Base-by-base conservation (phyloP, 2,888 invertebrate genomes). In the Odontothrips loti region DNA sequence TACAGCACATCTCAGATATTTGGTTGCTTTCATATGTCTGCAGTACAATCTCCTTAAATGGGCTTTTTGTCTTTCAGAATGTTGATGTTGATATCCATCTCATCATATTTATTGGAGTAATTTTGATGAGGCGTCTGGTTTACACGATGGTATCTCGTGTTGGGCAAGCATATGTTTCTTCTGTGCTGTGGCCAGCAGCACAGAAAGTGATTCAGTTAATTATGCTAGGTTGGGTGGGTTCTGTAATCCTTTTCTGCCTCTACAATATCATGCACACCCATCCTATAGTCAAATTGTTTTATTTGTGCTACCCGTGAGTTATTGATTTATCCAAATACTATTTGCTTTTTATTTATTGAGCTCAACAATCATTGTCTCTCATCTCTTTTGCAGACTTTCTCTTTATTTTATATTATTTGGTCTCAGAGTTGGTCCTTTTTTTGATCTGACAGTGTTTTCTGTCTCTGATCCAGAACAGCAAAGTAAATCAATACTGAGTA, bases 301-400 rank as follows among this genome's bases (percentile, higher is more conserved):
- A 95, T 86, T 89, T 98, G 17, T 92, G 93, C 84, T 97, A 96
- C 89, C 97, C 97, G 96, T 97, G 90, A 93, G 96, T 93, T 88
- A 27, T 75, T n/a, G 63, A 47, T 11, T n/a, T 23, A 79, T 8
- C 48, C 10, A 75, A 27, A n/a, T 80, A 17, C 6, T 47, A 79
- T 79, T 80, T 15, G 23, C 17, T 78, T n/a, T 47, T 79, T 80
- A 58, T 58, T 4, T 4, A 43, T 43, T 43, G 34, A 4, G 34
- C 34, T 43, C 3, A 43, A 43, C 34, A 58, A 11, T 20, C 58
- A 8, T 58, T 58, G 15, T 20, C 58, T 17, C 17, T 17, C 58
- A 82, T 84, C 82, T 87, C 88, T 80, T 87, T 85, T 87, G 84
- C 85, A 95, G 94, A 34, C 90, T 93, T 82, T 90, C 93, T 80